Conservation (phyloP, 2,888 invertebrate genomes). For the Agonopterix arenella region DNA sequence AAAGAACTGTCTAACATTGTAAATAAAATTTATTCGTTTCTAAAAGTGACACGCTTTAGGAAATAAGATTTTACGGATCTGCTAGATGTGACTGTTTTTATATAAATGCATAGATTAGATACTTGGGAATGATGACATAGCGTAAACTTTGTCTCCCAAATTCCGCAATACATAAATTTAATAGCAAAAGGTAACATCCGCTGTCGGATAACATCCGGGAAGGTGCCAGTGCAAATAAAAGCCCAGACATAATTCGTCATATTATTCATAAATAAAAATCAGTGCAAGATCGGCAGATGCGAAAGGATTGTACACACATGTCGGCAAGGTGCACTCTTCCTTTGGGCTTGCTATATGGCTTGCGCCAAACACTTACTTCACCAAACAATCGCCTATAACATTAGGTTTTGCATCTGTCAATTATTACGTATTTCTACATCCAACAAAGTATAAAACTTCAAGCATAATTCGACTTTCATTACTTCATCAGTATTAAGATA, state of each 20-base stretch:
- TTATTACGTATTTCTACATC: neutral
- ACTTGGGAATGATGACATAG: constrained; percentile 19
- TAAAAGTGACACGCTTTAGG: neutral
- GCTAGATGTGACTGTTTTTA: too few relatives aligned
- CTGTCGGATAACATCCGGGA: constrained; percentile 65
- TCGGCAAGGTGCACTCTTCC: constrained; percentile 57
- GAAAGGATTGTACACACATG: constrained; percentile 73
- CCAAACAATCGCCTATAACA: constrained; percentile 44
- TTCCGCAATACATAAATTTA: constrained; percentile 36
- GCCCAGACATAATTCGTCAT: constrained; percentile 69
- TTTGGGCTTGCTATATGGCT: constrained; percentile 39
- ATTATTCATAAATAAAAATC: constrained; percentile 74
- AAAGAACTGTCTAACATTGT: neutral
- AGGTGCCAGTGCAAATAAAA: constrained; percentile 68
- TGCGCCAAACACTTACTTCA: constrained; percentile 59
- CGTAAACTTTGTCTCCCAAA: constrained; percentile 22
- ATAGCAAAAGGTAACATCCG: constrained; percentile 57
- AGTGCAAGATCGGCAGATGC: constrained; percentile 68
- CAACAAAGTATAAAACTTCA: neutral
- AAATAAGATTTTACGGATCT: too few relatives aligned
- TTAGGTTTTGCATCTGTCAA: constrained; percentile 47
- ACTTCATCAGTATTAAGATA: constrained; percentile 9
- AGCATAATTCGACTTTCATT: constrained; percentile 5
- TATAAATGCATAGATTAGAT: neutral
- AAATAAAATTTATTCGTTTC: neutral